A percentile compares a stretch with the other conserved stretches of the same genome.
These are phyloP conservation scores for Melanerpes aurifrons DNA, from an alignment of 2,113 vertebrate species.

Conservation along the genomic window DNA sequence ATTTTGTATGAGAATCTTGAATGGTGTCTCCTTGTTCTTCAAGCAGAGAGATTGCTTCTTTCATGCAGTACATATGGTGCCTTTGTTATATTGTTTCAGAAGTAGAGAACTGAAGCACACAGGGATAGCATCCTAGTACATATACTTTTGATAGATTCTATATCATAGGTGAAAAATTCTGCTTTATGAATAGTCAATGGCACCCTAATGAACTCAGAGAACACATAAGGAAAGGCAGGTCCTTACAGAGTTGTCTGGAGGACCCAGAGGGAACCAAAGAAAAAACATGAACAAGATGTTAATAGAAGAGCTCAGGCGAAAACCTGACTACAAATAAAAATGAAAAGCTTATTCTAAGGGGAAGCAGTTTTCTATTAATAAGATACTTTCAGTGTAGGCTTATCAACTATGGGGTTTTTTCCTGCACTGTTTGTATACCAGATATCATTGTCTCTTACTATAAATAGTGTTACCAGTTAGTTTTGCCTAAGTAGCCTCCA, in stretches of 20 bases:
- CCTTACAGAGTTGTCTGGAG: background rate
- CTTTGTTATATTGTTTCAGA: background rate
- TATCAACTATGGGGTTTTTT: background rate
- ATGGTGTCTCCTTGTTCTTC: background rate
- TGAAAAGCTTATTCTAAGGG: background rate
- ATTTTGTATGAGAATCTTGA: background rate
- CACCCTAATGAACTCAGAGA: conserved; percentile 51
- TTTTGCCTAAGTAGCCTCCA: conserved; percentile 39
- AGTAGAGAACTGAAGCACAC: background rate
- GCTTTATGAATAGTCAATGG: background rate
- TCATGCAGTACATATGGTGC: accelerated
- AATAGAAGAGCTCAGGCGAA: background rate
- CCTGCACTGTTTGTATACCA: background rate
- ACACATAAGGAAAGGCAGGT: conserved; percentile 5
- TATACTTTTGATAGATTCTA: conserved; percentile 6
- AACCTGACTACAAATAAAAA: background rate
- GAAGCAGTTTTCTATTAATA: background rate
- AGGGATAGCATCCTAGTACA: background rate
- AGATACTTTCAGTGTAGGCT: background rate
- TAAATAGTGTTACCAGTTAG: conserved; percentile 7
- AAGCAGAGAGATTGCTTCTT: background rate
- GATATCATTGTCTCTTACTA: background rate
- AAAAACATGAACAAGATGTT: background rate
- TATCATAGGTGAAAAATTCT: background rate
- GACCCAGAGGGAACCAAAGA: background rate